phyloP scores from a whole-genome alignment of 1,140 invertebrate species.

The Polypedilum vanderplanki region DNA sequence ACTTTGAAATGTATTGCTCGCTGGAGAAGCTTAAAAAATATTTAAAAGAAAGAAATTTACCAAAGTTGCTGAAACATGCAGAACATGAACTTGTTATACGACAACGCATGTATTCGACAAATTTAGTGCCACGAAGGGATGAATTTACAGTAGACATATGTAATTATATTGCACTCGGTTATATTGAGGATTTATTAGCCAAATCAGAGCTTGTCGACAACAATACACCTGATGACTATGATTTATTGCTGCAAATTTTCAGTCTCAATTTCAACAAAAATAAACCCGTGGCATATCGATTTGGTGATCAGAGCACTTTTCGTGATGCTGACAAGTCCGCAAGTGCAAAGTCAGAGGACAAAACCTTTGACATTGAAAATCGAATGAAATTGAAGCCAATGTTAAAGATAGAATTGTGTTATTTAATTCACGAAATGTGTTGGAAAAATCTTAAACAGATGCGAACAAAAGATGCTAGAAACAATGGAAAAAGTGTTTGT shows the following conservation, averaged over 20 bases:
- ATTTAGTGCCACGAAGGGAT: slow-evolving; percentile 10
- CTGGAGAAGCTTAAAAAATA: neutral
- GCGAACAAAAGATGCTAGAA: neutral
- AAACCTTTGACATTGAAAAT: neutral
- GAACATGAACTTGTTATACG: neutral
- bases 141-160: slow-evolving; percentile 9
- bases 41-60: neutral
- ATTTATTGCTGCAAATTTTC: neutral
- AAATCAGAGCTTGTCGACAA: neutral
- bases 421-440: neutral
- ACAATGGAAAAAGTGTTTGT: neutral
- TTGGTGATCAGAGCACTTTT: neutral
- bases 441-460: neutral
- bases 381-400: neutral
- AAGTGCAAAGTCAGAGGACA: neutral
- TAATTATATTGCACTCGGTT: neutral
- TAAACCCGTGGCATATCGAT: neutral
- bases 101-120: neutral
- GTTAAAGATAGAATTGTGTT: neutral
- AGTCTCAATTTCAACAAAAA: neutral
- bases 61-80: neutral
- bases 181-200: neutral
- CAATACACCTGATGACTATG: neutral
- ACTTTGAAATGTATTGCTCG: neutral
- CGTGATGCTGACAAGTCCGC: neutral